phyloP scores from a whole-genome alignment of 2,113 vertebrate genomes.

The Dendropsophus ebraccatus region DNA sequence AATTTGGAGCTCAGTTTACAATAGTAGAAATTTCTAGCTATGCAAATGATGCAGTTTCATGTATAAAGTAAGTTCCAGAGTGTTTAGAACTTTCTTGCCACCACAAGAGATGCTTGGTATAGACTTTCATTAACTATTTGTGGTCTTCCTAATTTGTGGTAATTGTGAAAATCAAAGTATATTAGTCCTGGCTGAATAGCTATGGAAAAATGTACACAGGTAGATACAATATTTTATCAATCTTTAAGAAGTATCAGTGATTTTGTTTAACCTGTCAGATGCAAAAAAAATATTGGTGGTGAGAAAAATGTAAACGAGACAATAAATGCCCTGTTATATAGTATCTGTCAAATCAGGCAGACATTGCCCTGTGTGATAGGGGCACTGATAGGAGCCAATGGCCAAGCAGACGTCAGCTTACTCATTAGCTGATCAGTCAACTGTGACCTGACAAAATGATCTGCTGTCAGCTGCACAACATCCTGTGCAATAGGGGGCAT shows the following conservation, averaged over 20 bases:
- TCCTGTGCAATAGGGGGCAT: too few species aligned
- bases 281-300: conserved; percentile 57
- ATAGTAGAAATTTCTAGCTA: neutral
- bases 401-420: too few species aligned
- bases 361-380: too few species aligned
- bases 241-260: conserved; percentile 2
- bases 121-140: conserved; percentile 4
- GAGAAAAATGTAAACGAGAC: too few species aligned
- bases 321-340: conserved; percentile 68
- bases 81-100: neutral
- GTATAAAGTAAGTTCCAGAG: neutral
- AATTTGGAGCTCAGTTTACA: neutral
- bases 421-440: too few species aligned
- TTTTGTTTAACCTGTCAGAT: conserved; percentile 69
- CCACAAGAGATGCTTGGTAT: neutral
- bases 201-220: neutral
- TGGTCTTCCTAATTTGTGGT: neutral
- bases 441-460: too few species aligned
- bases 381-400: too few species aligned
- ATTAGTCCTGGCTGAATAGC: neutral
- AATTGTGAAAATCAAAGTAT: neutral
- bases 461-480: too few species aligned
- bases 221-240: conserved; percentile 22
- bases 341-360: conserved; percentile 72
- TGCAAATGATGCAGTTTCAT: conserved; percentile 1